Evolutionary conservation across 2,888 invertebrate species (phyloP).

Genomic region (Clivina fossor): DNA sequence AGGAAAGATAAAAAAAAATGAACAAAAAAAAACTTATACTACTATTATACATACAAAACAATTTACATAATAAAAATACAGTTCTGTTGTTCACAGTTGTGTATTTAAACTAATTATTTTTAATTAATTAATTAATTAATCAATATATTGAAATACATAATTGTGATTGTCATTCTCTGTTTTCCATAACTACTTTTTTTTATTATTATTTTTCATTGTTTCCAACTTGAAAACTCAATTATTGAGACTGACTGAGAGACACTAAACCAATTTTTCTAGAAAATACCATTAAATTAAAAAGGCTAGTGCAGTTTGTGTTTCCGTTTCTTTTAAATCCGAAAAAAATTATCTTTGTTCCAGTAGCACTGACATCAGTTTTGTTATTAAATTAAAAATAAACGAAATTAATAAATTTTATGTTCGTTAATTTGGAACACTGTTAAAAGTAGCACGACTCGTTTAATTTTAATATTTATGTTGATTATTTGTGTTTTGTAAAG

Average conservation of each 20-base stretch:
- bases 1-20: conserved; percentile 11
- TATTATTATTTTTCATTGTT: not conserved
- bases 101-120: conserved; percentile 2
- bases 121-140: conserved; percentile 1
- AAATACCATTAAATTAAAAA: conserved; percentile 21
- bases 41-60: not conserved
- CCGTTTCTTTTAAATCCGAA: not conserved
- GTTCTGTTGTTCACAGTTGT: conserved; percentile 33
- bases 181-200: not conserved
- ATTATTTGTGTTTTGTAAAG: too few species aligned
- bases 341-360: conserved; percentile 6
- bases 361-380: conserved; percentile 1
- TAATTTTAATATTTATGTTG: too few species aligned
- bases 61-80: conserved; percentile 12
- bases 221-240: too few species aligned
- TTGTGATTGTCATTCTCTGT: not conserved
- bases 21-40: not conserved
- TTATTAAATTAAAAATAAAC: too few species aligned
- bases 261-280: conserved; percentile 31
- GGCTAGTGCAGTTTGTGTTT: conserved; percentile 30
- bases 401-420: too few species aligned
- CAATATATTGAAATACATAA: not conserved
- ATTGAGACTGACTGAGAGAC: conserved; percentile 31
- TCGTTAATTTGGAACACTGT: too few species aligned
- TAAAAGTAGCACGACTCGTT: too few species aligned